phyloP scores from a whole-genome alignment of 2,888 invertebrate genomes.

The Standfussiana lucernea region DNA sequence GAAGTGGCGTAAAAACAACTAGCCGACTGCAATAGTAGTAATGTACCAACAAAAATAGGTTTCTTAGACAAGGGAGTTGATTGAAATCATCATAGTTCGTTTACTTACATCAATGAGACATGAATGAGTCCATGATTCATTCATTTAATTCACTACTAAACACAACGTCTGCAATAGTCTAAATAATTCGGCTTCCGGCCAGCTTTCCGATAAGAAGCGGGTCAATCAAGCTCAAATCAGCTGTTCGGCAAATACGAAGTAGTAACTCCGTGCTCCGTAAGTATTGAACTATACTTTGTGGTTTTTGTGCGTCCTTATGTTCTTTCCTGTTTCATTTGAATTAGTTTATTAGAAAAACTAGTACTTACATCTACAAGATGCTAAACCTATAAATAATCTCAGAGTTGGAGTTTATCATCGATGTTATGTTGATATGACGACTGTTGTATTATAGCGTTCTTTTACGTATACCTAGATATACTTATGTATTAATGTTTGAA shows the following conservation, averaged over 20 bases:
- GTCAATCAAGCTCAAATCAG: constrained; percentile 36
- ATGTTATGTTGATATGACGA: background rate
- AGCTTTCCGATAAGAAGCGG: constrained; percentile 39
- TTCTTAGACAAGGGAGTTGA: background rate
- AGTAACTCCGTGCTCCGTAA: constrained; percentile 14
- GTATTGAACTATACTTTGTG: background rate
- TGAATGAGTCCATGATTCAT: constrained; percentile 47
- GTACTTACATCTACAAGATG: background rate
- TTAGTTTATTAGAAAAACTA: background rate
- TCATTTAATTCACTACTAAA: constrained; percentile 33
- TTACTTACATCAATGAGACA: constrained; percentile 23
- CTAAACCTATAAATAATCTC: constrained; percentile 1
- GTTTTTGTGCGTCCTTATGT: background rate
- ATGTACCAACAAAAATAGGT: background rate
- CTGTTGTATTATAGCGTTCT: background rate
- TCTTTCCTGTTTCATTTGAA: background rate
- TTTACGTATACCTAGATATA: background rate
- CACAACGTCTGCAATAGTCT: constrained; percentile 39
- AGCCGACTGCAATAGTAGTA: background rate
- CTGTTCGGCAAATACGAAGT: constrained; percentile 33
- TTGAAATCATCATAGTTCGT: constrained; percentile 9
- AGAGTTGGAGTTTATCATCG: constrained; percentile 15
- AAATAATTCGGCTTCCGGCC: constrained; percentile 51
- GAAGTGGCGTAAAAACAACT: background rate
- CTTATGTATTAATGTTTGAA: background rate